These are phyloP conservation scores for Catharus fuscescens DNA, from an alignment of 2,113 vertebrate genomes.

Conservation along the genomic window DNA sequence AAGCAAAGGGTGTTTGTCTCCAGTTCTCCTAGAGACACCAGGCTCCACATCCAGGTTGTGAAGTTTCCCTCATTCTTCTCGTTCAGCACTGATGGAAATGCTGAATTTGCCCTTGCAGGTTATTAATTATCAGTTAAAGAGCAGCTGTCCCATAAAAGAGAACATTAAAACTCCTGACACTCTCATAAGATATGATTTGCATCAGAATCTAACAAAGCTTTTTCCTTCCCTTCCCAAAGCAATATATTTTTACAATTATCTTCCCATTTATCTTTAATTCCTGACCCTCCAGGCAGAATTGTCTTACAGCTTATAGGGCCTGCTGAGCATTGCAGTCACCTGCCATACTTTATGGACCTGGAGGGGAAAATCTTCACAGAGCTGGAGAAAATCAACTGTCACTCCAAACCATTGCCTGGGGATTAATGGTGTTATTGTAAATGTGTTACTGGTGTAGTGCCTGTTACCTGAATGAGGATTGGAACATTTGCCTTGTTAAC, in stretches of 20 bases:
- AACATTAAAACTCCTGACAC: constrained; percentile 15
- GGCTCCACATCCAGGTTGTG: neutral
- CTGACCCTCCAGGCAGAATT: constrained; percentile 2
- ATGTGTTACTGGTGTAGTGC: neutral
- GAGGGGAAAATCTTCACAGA: neutral
- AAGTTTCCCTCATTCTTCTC: neutral
- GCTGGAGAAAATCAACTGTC: constrained; percentile 14
- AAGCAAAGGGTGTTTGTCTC: neutral
- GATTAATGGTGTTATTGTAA: neutral
- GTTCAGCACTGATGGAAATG: constrained; percentile 38
- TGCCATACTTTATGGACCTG: constrained; percentile 19
- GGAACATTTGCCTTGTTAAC: constrained; percentile 8
- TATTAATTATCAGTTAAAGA: constrained; percentile 70
- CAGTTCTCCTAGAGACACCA: neutral
- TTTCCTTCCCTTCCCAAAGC: constrained; percentile 37
- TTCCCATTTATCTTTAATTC: constrained; percentile 35
- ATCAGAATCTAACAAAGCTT: constrained; percentile 48
- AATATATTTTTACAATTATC: constrained; percentile 34
- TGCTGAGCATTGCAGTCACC: neutral
- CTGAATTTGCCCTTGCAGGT: constrained; percentile 60
- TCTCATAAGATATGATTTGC: constrained; percentile 14
- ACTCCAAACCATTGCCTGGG: constrained; percentile 21
- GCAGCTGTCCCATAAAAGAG: constrained; percentile 62
- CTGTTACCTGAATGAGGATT: constrained; percentile 5
- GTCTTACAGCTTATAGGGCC: neutral